Conservation (phyloP, 2,888 invertebrate genomes). For the Strigamia crassipes region DNA sequence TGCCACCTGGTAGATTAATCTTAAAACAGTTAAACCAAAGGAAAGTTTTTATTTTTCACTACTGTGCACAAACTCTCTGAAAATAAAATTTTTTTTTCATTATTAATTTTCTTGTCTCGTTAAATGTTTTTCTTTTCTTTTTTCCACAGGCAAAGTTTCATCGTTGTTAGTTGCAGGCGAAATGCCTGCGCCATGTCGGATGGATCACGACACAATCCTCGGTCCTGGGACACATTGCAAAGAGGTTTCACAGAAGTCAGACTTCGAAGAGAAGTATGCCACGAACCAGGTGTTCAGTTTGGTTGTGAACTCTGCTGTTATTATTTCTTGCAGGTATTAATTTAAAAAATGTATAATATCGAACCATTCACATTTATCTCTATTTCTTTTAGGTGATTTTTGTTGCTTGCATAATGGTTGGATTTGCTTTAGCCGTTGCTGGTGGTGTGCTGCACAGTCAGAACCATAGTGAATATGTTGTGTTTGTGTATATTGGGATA, state of each 20-base stretch:
- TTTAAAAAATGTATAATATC: neutral
- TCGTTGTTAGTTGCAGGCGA: neutral
- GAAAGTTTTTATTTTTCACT: too few relatives aligned
- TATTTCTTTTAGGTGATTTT: neutral
- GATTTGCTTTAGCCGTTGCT: neutral
- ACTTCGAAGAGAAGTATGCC: neutral
- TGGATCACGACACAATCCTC: neutral
- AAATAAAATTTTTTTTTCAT: neutral
- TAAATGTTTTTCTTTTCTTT: neutral
- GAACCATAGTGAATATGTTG: neutral
- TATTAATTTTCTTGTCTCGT: neutral
- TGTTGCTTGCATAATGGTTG: constrained; percentile 10
- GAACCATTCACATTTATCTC: neutral
- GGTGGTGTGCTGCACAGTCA: neutral
- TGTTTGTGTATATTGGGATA: constrained; percentile 3
- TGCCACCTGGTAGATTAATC: too few relatives aligned
- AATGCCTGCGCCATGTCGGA: constrained; percentile 7
- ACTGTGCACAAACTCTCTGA: too few relatives aligned
- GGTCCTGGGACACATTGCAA: constrained; percentile 5
- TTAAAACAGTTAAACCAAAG: too few relatives aligned
- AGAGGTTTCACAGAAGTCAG: neutral
- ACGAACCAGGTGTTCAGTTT: neutral
- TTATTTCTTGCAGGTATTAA: neutral
- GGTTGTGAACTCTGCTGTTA: neutral
- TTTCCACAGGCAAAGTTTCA: neutral